Evolutionary conservation across 2,888 invertebrate species (phyloP).

Genomic region (Monoplex corrugatus): DNA sequence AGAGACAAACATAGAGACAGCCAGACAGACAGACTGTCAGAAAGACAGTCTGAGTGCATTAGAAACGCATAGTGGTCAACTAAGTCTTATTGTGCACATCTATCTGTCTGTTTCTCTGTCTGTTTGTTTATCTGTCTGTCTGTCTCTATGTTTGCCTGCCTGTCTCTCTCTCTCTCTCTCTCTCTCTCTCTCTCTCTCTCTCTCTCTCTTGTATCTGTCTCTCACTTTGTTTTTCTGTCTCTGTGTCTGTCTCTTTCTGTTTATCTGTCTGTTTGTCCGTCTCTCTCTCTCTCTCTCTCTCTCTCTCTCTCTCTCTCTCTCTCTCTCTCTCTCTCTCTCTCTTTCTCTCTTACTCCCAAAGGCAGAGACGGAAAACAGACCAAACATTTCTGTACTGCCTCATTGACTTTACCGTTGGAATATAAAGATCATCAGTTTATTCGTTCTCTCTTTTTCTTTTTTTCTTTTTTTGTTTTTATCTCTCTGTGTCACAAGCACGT

Average conservation of each 20-base stretch:
- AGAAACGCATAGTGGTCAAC: no score
- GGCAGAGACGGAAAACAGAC: no score
- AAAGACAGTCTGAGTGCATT: no score
- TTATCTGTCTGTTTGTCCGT: not conserved
- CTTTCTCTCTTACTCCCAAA: no score
- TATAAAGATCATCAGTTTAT: not conserved
- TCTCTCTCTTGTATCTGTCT: not conserved
- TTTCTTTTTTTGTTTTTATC: not conserved
- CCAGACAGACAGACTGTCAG: no score
- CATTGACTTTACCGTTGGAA: no score
- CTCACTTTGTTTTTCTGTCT: not conserved
- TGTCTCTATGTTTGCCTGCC: not conserved
- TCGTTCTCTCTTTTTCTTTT: not conserved
- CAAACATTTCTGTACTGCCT: no score
- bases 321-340: not conserved
- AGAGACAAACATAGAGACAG: no score
- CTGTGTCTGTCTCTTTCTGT: not conserved
- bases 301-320: not conserved
- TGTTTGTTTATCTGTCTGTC: not conserved
- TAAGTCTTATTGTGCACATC: no score
- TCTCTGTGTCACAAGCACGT: not conserved
- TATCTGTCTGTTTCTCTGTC: not conserved
- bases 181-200: not conserved
- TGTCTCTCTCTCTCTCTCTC: not conserved
- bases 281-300: not conserved